Evolutionary conservation across 2,113 vertebrate species (phyloP).

Genomic region (Neopipo cinnamomea): DNA sequence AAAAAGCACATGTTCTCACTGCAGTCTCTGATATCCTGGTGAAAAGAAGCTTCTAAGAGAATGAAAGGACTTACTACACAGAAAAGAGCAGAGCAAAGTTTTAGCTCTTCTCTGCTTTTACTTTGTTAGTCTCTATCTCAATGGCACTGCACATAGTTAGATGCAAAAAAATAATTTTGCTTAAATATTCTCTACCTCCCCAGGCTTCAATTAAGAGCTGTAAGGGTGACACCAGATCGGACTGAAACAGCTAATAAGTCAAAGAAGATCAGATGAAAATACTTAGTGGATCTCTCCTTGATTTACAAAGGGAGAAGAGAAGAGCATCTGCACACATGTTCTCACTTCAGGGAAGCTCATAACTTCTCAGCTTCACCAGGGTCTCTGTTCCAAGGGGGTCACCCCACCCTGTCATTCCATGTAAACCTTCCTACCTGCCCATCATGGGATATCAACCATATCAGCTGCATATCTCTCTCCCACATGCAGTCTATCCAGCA

Average conservation of each 20-base stretch:
- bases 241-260: not conserved
- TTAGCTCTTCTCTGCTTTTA: not conserved
- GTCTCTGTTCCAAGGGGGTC: not conserved
- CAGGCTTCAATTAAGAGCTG: not conserved
- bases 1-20: not conserved
- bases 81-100: not conserved
- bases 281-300: not conserved
- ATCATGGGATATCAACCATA: accelerated
- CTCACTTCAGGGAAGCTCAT: not conserved
- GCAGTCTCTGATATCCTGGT: not conserved
- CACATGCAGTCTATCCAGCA: accelerated
- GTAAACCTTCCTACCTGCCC: not conserved
- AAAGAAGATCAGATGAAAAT: not conserved
- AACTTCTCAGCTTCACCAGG: not conserved
- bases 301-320: not conserved
- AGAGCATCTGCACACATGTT: accelerated
- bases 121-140: not conserved
- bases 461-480: not conserved
- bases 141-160: not conserved
- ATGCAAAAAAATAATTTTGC: not conserved
- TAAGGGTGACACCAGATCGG: not conserved
- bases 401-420: not conserved
- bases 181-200: not conserved
- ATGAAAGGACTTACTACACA: not conserved
- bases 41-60: not conserved